These are phyloP conservation scores for Mesoligia furuncula DNA, from an alignment of 2,888 invertebrate genomes.

Conservation along the genomic window DNA sequence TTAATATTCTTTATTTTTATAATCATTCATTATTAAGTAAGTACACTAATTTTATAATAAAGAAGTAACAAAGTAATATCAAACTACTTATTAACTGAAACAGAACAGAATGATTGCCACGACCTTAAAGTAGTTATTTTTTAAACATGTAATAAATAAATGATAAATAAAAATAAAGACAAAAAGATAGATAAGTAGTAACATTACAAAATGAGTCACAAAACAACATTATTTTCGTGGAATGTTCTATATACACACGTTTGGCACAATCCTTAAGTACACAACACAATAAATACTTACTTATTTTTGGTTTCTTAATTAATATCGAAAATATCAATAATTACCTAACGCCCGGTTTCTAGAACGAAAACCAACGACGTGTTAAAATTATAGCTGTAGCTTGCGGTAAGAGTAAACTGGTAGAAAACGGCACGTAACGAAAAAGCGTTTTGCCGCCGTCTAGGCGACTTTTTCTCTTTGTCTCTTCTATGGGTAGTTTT, in stretches of 20 bases:
- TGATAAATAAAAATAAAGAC: neutral
- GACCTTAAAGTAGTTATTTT: slow-evolving; percentile 5
- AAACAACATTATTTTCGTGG: slow-evolving; percentile 35
- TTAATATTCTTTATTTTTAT: slow-evolving; percentile 41
- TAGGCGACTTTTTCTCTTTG: no score
- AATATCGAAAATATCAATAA: slow-evolving; percentile 42
- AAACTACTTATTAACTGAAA: slow-evolving; percentile 24
- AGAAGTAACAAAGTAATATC: slow-evolving; percentile 33
- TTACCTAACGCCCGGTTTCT: neutral
- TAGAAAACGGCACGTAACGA: no score
- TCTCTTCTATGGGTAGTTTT: no score
- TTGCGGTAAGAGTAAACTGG: no score
- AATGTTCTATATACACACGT: slow-evolving; percentile 53
- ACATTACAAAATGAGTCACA: slow-evolving; percentile 18
- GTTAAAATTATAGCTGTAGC: neutral
- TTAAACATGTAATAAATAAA: slow-evolving; percentile 4
- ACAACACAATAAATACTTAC: slow-evolving; percentile 40
- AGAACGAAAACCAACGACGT: neutral
- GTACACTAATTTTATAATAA: slow-evolving; percentile 35
- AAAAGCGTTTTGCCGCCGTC: no score
- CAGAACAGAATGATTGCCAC: slow-evolving; percentile 37
- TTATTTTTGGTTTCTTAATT: slow-evolving; percentile 33
- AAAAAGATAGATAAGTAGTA: neutral
- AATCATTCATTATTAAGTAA: slow-evolving; percentile 52
- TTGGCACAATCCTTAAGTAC: slow-evolving; percentile 59